Evolutionary conservation across 1,140 invertebrate species (phyloP).

Genomic region (Anoplophora glabripennis): DNA sequence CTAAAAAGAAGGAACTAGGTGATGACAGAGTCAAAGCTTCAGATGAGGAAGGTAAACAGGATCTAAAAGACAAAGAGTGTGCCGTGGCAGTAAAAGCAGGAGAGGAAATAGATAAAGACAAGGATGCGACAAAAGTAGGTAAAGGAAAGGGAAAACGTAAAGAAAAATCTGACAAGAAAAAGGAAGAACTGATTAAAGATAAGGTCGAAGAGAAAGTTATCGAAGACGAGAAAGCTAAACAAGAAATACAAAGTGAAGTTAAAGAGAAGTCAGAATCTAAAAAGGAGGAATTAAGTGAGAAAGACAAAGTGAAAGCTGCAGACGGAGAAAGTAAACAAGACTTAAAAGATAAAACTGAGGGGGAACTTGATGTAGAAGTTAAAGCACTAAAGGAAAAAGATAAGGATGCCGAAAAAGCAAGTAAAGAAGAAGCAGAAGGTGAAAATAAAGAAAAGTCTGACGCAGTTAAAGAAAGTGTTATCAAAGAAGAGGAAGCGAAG

Average conservation of each 20-base stretch:
- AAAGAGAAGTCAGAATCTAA: too few species aligned
- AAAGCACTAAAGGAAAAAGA: not conserved
- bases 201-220: too few species aligned
- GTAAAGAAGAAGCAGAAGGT: not conserved
- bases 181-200: too few species aligned
- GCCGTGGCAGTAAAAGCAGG: too few species aligned
- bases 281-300: not conserved
- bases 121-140: too few species aligned
- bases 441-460: not conserved
- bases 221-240: too few species aligned
- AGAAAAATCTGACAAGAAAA: too few species aligned
- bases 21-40: not conserved
- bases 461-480: not conserved
- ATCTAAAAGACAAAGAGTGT: not conserved
- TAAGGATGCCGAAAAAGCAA: not conserved
- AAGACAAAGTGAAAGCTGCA: not conserved
- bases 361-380: not conserved
- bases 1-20: not conserved
- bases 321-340: not conserved
- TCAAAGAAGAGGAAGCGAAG: not conserved
- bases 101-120: too few species aligned
- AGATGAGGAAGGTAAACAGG: not conserved
- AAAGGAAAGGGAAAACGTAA: too few species aligned
- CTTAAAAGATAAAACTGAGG: not conserved
- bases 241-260: too few species aligned